These are phyloP conservation scores for Fratercula arctica DNA, from an alignment of 2,797 vertebrate species.

Conservation along the genomic window DNA sequence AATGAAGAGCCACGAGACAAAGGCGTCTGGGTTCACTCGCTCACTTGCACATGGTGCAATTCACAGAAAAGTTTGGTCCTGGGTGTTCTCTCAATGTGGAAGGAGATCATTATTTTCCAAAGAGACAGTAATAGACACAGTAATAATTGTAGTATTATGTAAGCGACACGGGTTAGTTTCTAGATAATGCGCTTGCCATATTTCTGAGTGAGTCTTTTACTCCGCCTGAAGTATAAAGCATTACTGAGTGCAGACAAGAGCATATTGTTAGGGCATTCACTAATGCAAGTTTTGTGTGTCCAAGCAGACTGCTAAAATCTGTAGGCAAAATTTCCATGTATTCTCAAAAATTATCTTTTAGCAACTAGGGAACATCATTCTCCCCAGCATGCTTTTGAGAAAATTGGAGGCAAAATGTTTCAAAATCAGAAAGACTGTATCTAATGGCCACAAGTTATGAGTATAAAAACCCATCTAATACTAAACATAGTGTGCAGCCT, in stretches of 20 bases:
- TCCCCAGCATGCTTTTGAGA: not conserved
- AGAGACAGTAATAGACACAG: not conserved
- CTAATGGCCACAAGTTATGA: not conserved
- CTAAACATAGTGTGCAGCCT: not conserved
- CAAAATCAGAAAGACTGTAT: not conserved
- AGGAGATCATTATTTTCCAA: not conserved
- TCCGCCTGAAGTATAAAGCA: not conserved
- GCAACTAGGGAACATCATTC: not conserved
- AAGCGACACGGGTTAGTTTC: not conserved
- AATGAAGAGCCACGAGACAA: not conserved
- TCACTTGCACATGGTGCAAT: not conserved
- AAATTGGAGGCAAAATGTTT: not conserved
- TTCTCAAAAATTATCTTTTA: not conserved
- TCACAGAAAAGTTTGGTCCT: not conserved
- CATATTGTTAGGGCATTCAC: not conserved
- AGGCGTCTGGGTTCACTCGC: not conserved
- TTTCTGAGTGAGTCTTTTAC: not conserved
- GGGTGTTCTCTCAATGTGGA: not conserved
- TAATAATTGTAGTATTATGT: not conserved
- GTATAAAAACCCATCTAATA: not conserved
- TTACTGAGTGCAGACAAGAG: constrained; percentile 12
- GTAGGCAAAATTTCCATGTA: not conserved
- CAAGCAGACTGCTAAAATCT: not conserved
- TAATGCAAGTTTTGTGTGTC: not conserved
- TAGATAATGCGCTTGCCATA: not conserved